Evolutionary conservation across 1,140 invertebrate genomes (phyloP).

Genomic region (Drosophila sulfurigaster): DNA sequence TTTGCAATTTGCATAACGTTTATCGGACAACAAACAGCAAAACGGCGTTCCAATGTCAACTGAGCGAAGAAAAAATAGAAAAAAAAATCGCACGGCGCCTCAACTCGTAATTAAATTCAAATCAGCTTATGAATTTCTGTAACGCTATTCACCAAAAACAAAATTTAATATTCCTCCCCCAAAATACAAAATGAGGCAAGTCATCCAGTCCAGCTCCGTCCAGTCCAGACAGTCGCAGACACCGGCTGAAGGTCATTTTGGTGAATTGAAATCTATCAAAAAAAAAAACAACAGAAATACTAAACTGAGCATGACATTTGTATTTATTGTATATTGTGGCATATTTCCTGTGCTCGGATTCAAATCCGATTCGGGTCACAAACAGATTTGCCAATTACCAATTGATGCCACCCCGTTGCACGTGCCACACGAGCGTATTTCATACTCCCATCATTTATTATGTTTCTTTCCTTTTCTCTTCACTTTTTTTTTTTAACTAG

Average conservation of each 20-base stretch:
- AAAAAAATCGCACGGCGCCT: conserved; percentile 48
- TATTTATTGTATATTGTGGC: not conserved
- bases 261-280: not conserved
- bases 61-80: conserved; percentile 39
- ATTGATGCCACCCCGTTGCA: not conserved
- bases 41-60: conserved; percentile 47
- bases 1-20: conserved; percentile 75
- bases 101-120: conserved; percentile 74
- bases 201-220: not conserved
- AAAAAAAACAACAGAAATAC: not conserved
- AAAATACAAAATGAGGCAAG: not conserved
- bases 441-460: not conserved
- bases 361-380: not conserved
- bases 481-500: not conserved
- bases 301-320: not conserved
- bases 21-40: conserved; percentile 40
- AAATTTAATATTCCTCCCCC: conserved; percentile 20
- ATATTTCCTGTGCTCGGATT: not conserved
- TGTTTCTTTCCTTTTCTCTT: no score
- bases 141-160: conserved; percentile 28
- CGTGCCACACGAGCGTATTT: not conserved
- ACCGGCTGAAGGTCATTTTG: not conserved
- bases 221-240: not conserved
- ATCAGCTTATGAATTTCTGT: conserved; percentile 60
- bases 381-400: conserved; percentile 6